Base-by-base conservation (phyloP, 1,140 invertebrate genomes). In the Drosophila melanica region DNA sequence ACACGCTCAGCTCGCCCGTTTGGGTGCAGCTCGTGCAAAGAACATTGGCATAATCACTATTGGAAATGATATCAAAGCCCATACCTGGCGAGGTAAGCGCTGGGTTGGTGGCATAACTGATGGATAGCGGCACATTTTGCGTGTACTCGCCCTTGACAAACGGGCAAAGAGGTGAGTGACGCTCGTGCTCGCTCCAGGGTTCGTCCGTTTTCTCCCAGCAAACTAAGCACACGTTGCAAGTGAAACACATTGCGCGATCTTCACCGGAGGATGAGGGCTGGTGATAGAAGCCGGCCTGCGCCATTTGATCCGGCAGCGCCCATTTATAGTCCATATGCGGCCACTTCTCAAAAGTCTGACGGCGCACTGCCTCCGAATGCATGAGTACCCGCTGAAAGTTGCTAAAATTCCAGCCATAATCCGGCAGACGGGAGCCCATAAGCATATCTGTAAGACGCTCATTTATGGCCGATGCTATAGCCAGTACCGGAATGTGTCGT, bases 311-410 rank as follows among this genome's bases (percentile, higher is more conserved):
- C 1, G 98, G 98, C 65, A 98, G 92, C 7, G 98, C 97, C 97
- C 97, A 98, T 93, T 98, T 98, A 93, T 98, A 98, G 93, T 98
- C 97, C 97, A 98, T 98, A 90, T 98, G 98, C 42, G 98, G 98
- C 98, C 98, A 99, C 91, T 96, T 95, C 67, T 95, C 95, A 92
- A 98, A 99, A 0, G 98, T 98, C 85, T 97, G 96, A 71, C 96
- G 93, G 42, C 98, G 94, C 47, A 97, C 95, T 1, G 96, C 96
- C 93, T 99, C 98, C 69, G 96, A 98, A 91, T 97, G 97, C 97
- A 99, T 98, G 23, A 96, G 93, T 7, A 94, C 94, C 72, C 95
- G 93, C 51, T 92, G 89, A 39, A 90, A 91, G 16, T 90, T 90
- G 27, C 79, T 82, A 6, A 77, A 82, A 27, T 91, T 89, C 74